Evolutionary conservation across 92 coral and sea anemone genomes (phyloP), one percentile per base, ranked within the genome.

Genomic region (Epizoanthus illoricatus): DNA sequence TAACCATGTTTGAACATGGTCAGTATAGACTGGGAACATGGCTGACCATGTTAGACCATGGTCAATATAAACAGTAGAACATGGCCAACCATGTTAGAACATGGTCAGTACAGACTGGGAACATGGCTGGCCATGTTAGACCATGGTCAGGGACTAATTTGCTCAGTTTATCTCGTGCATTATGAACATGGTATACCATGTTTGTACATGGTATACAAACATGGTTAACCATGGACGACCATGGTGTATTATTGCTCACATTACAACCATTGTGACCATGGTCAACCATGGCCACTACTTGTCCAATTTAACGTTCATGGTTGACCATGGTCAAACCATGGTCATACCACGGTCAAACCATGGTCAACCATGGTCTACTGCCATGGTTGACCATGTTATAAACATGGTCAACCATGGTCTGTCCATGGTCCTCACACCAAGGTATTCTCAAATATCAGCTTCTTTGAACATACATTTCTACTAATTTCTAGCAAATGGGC

Each of bases 121-220:
- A 42, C 15, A 57, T 57, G 2, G 62, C n/a, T 57, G 17, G 2
- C n/a, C 62, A 3, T 18, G n/a, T 57, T 57, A 57, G 15, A 57
- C n/a, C 62, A 57, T 57, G 62, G 45, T 42, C 45, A 42, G 45
- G 45, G 45, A 2, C 5, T 42, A 42, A 42, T 42, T 42, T 42
- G n/a, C n/a, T n/a, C n/a, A n/a, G n/a, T n/a, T n/a, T n/a, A n/a
- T n/a, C n/a, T n/a, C n/a, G n/a, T n/a, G 19, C 6, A 42, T 39
- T 69, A 18, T 39, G 49, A 69, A 12, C 73, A 69, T 69, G 73
- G 73, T 69, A 15, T 18, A 69, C 73, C 73, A 69, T 69, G 73
- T 28, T 69, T 17, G 5, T 15, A 28, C 49, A 28, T 39, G 49
- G 73, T 39, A 33, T 69, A 11, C 36, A 69, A 19, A 39, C 40